A percentile compares a stretch with the other conserved stretches of the same genome.
Conservation (phyloP, 2,797 vertebrate species). For the Petrocephalus sullivani region DNA sequence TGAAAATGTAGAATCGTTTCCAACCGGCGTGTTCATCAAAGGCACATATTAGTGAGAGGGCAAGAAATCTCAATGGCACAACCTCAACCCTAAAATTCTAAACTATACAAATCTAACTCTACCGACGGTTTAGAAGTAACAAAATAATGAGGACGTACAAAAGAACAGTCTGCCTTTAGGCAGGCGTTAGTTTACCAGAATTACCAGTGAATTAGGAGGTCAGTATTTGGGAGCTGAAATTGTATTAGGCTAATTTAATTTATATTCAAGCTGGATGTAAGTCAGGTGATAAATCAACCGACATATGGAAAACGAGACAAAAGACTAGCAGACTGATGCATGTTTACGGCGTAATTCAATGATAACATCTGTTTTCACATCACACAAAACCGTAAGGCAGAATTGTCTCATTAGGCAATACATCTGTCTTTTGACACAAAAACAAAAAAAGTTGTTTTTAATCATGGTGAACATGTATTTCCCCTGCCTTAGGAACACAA, state of each 20-base stretch:
- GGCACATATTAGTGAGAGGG: neutral
- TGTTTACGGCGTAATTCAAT: constrained; percentile 36
- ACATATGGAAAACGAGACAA: constrained; percentile 41
- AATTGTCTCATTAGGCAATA: neutral
- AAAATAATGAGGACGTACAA: neutral
- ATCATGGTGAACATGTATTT: neutral
- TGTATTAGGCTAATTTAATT: constrained; percentile 55
- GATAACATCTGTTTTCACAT: constrained; percentile 22
- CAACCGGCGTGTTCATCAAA: neutral
- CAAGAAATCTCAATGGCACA: constrained; percentile 1
- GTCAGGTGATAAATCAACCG: constrained; percentile 49
- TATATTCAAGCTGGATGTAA: constrained; percentile 50
- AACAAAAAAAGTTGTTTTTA: neutral
- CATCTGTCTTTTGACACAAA: neutral
- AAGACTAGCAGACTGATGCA: constrained; percentile 46
- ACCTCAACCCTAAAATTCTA: neutral
- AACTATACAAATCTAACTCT: neutral
- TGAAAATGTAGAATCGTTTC: neutral
- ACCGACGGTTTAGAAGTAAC: neutral
- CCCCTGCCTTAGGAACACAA: neutral
- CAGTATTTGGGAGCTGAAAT: constrained; percentile 38
- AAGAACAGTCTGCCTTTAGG: constrained; percentile 3
- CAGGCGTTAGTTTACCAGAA: neutral
- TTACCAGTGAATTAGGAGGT: constrained; percentile 23
- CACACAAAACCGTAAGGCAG: neutral